Percentiles rank a stretch among this genome's conserved stretches.
Conservation (phyloP, 2,797 vertebrate genomes). For the Gymnoscopelus braueri region DNA sequence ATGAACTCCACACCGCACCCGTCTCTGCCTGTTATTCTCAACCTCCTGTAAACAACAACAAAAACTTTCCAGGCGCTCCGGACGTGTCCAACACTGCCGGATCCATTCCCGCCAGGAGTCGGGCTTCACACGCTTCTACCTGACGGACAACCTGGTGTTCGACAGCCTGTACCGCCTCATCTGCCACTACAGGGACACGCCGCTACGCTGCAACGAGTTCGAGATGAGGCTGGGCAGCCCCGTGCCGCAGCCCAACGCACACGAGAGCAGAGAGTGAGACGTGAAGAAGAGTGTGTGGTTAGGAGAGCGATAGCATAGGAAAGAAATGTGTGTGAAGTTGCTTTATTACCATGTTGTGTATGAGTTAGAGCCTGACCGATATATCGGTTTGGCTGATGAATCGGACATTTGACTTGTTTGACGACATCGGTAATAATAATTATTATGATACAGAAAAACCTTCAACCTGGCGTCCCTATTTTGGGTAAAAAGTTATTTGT, state of each 20-base stretch:
- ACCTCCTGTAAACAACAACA: not conserved
- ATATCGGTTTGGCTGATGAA: too few species aligned
- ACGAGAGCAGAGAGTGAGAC: conserved; percentile 94
- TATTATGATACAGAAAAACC: too few species aligned
- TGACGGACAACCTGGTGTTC: conserved; percentile 97
- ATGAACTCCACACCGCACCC: not conserved
- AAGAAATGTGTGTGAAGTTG: not conserved
- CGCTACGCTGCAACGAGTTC: conserved; percentile 96
- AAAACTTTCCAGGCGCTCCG: conserved; percentile 84
- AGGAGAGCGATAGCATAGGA: not conserved
- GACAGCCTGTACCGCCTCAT: conserved; percentile 96
- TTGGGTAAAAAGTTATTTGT: too few species aligned
- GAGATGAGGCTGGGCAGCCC: conserved; percentile 95
- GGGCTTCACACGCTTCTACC: conserved; percentile 94
- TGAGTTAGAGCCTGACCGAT: not conserved
- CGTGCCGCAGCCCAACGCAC: conserved; percentile 95
- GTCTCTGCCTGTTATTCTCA: too few species aligned
- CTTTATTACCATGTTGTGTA: not conserved
- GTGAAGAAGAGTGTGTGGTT: conserved; percentile 32
- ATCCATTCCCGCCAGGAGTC: conserved; percentile 97
- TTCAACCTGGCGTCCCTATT: too few species aligned
- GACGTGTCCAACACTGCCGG: conserved; percentile 95
- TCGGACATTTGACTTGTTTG: too few species aligned
- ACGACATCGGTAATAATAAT: too few species aligned
- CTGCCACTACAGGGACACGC: conserved; percentile 96